Evolutionary conservation across 2,888 invertebrate species (phyloP).

Genomic region (Timandra comae): DNA sequence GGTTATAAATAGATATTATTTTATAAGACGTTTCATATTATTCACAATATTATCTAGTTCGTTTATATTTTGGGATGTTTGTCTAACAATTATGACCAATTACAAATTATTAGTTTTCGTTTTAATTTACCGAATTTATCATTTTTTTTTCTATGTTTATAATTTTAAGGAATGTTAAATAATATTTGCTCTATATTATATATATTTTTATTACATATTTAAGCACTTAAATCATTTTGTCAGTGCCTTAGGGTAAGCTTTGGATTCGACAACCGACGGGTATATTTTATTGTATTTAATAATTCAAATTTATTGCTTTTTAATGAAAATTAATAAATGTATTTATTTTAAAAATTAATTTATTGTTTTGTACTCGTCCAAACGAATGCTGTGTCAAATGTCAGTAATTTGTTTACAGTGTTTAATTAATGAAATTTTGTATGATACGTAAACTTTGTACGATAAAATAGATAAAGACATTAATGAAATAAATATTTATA

Average conservation of each 20-base stretch:
- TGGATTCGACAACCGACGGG: constrained; percentile 36
- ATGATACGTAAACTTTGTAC: constrained; percentile 69
- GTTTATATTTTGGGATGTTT: constrained; percentile 18
- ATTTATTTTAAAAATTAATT: constrained; percentile 29
- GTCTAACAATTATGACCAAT: constrained; percentile 12
- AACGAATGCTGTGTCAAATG: constrained; percentile 57
- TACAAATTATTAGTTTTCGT: constrained; percentile 15
- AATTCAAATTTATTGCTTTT: constrained; percentile 30
- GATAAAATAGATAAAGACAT: constrained; percentile 70
- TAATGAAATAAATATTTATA: constrained; percentile 54
- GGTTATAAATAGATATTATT: not conserved
- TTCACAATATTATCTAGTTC: constrained; percentile 8
- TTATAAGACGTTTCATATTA: not conserved
- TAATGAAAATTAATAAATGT: constrained; percentile 33
- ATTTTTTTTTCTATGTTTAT: constrained; percentile 48
- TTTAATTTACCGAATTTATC: constrained; percentile 43
- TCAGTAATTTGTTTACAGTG: constrained; percentile 30
- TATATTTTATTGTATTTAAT: constrained; percentile 42
- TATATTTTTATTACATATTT: constrained; percentile 53
- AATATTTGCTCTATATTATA: constrained; percentile 57
- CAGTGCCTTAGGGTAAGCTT: constrained; percentile 72
- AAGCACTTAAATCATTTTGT: constrained; percentile 58
- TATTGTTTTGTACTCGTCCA: constrained; percentile 23
- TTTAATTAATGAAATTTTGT: constrained; percentile 36
- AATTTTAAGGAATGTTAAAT: constrained; percentile 67